These are phyloP conservation scores for Monarcha castaneiventris DNA, from an alignment of 2,113 vertebrate species.

Conservation along the genomic window DNA sequence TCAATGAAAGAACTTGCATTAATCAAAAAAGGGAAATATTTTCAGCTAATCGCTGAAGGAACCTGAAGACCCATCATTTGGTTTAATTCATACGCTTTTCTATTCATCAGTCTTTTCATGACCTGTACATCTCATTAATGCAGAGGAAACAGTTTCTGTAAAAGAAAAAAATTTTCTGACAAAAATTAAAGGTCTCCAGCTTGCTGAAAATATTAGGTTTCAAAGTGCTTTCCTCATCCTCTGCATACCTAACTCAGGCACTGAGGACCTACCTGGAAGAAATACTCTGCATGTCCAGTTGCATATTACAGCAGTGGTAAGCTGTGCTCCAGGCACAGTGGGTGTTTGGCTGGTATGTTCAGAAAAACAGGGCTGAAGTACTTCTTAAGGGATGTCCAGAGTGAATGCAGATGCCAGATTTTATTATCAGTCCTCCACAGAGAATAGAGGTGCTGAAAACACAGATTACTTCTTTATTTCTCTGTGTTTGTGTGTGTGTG, in stretches of 20 bases:
- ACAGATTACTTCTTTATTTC: neutral
- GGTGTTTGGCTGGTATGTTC: neutral
- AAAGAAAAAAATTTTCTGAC: neutral
- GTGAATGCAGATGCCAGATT: neutral
- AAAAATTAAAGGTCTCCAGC: neutral
- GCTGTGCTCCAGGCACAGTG: neutral
- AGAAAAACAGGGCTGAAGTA: neutral
- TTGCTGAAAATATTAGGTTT: neutral
- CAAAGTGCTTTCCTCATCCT: neutral
- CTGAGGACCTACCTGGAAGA: neutral
- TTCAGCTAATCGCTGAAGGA: neutral
- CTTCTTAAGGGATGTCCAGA: neutral
- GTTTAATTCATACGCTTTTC: slow-evolving; percentile 4
- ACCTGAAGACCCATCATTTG: neutral
- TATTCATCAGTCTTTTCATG: slow-evolving; percentile 11
- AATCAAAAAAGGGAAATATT: slow-evolving; percentile 48
- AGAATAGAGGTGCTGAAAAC: neutral
- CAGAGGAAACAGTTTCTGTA: neutral
- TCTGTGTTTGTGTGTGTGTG: neutral
- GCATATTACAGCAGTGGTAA: neutral
- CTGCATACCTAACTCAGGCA: neutral
- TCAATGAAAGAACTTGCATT: slow-evolving; percentile 21
- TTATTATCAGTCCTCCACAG: neutral
- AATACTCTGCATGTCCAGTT: neutral
- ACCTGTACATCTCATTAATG: neutral